Evolutionary conservation across 2,797 vertebrate species (phyloP).

Genomic region (Anomalospiza imberbis): DNA sequence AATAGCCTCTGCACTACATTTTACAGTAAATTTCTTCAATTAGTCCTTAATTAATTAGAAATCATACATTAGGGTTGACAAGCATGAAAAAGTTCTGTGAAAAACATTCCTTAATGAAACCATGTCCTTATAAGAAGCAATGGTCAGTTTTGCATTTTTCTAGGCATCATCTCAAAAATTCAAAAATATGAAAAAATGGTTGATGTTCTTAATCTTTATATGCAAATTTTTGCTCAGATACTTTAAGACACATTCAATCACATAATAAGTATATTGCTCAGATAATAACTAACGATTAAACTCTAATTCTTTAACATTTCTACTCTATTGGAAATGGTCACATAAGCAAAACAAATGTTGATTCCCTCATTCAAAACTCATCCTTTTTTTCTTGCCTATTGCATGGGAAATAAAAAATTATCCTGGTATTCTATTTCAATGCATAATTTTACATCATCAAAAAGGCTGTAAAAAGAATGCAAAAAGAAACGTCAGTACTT

Average conservation of each 20-base stretch:
- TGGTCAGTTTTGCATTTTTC: not conserved
- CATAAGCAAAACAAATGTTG: not conserved
- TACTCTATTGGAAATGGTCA: not conserved
- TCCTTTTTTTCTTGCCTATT: not conserved
- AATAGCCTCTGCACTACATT: not conserved
- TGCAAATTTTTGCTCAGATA: not conserved
- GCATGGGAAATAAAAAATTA: not conserved
- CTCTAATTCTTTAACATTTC: not conserved
- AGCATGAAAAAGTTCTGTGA: not conserved
- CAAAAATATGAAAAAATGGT: not conserved
- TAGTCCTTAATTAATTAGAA: not conserved
- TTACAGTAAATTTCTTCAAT: not conserved
- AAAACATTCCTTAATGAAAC: not conserved
- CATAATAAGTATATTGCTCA: not conserved
- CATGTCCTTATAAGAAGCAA: not conserved
- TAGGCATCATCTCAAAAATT: not conserved
- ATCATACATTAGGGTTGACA: not conserved
- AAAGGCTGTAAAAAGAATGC: not conserved
- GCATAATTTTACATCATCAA: not conserved
- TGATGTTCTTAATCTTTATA: not conserved
- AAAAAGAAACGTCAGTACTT: not conserved
- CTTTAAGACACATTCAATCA: not conserved
- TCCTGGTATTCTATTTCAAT: not conserved
- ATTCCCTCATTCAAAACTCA: not conserved
- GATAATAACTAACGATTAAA: not conserved